phyloP scores from a whole-genome alignment of 2,797 vertebrate species.

The Peromyscus attwateri region DNA sequence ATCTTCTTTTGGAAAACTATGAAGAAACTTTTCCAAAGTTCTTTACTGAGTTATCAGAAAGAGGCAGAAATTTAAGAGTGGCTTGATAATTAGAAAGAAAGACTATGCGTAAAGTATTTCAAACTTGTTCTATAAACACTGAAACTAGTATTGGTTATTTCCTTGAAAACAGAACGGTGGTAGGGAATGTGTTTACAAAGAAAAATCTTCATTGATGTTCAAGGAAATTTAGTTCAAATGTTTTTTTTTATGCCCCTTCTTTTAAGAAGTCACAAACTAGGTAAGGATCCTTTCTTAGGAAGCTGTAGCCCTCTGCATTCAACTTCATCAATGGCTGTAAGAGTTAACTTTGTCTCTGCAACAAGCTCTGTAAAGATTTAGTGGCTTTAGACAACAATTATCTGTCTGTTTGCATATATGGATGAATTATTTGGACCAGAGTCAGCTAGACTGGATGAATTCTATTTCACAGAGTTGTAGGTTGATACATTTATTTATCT shows the following conservation, averaged over 20 bases:
- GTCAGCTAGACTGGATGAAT: neutral
- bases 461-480: neutral
- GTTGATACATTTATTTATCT: neutral
- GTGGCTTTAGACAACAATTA: neutral
- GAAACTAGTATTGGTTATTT: neutral
- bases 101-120: neutral
- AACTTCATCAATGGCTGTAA: neutral
- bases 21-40: neutral
- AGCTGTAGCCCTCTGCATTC: neutral
- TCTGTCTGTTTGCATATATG: neutral
- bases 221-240: neutral
- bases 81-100: constrained; percentile 7
- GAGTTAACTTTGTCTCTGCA: neutral
- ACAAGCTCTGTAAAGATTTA: neutral
- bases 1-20: neutral
- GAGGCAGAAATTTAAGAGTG: neutral
- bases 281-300: neutral
- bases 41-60: constrained; percentile 16
- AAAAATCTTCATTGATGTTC: neutral
- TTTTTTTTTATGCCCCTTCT: neutral
- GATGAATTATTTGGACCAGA: neutral
- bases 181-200: neutral
- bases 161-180: neutral
- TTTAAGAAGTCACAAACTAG: neutral
- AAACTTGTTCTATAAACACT: neutral